phyloP scores from a whole-genome alignment of 2,888 invertebrate genomes.

The Melolontha melolontha region DNA sequence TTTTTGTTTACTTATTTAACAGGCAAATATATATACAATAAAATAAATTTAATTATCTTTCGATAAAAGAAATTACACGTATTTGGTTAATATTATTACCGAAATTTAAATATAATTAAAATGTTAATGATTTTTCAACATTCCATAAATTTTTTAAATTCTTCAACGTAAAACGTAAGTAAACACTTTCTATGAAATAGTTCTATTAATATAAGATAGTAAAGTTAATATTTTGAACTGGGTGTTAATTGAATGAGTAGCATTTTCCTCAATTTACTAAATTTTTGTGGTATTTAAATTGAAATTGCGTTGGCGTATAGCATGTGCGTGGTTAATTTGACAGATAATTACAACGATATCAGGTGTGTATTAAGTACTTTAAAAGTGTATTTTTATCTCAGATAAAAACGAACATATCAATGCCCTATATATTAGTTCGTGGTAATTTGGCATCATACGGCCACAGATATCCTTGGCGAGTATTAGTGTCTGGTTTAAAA shows the following conservation, averaged over 20 bases:
- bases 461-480: slow-evolving; percentile 89
- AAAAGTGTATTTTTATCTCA: slow-evolving; percentile 29
- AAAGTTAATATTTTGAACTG: neutral
- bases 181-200: no score
- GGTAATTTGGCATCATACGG: slow-evolving; percentile 90
- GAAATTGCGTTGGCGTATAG: neutral
- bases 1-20: no score
- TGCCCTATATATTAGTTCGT: slow-evolving; percentile 92
- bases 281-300: neutral
- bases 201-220: no score
- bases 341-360: slow-evolving; percentile 11
- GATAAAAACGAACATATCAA: slow-evolving; percentile 60
- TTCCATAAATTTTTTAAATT: no score
- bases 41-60: no score
- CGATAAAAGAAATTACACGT: no score
- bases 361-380: slow-evolving; percentile 32
- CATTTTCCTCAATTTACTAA: neutral
- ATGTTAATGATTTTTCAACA: no score
- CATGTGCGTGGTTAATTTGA: neutral
- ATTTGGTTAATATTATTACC: no score
- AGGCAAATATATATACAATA: no score
- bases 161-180: no score
- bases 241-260: neutral
- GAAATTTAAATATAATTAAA: no score
- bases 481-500: slow-evolving; percentile 88